Base-by-base conservation (phyloP, 1,140 invertebrate genomes). In the Frieseomelitta varia region DNA sequence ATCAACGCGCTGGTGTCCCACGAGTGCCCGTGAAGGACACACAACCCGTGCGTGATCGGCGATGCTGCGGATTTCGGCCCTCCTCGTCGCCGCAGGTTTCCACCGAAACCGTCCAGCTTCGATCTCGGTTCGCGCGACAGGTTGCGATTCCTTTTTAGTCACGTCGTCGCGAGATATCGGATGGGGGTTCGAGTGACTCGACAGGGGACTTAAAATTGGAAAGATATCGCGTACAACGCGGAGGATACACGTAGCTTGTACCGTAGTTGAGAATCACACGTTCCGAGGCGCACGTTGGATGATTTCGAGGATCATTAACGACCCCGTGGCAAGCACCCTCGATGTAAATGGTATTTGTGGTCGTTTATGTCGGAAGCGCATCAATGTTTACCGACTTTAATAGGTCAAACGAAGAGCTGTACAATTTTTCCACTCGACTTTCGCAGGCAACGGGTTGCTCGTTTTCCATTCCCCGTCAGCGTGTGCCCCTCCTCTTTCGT, bases 331-430 rank as follows among this genome's bases (percentile, higher is more conserved):
- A 21, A 2, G 65, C 8, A 27, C 6, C 15, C 27, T 58, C n/a
- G 12, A 19, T 39, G 12, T 39, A n/a, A 39, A 24, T n/a, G n/a
- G 34, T 30, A 58, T 65, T 84, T 0, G 14, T 34, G 73, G 47
- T 56, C 63, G 67, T 71, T 78, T 30, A 55, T 21, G n/a, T 21
- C 47, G 58, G 65, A 85, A 71, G 51, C 27, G 4, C 75, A 79
- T 69, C 39, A 67, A 65, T 58, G 75, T 76, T 39, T 77, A 87
- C 86, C 34, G 77, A 55, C n/a, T 85, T 78, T 39, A n/a, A 71
- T 65, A 71, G 61, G 61, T 39, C 63, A 55, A 71, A 67, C 76
- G 76, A 56, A 55, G 51, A n/a, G 30, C 56, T 24, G 14, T 55
- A 17, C 51, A 14, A 21, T 39, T 17, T 39, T 39, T 10, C 17